Evolutionary conservation across 2,888 invertebrate genomes (phyloP).

Genomic region (Hoplodrina blanda): DNA sequence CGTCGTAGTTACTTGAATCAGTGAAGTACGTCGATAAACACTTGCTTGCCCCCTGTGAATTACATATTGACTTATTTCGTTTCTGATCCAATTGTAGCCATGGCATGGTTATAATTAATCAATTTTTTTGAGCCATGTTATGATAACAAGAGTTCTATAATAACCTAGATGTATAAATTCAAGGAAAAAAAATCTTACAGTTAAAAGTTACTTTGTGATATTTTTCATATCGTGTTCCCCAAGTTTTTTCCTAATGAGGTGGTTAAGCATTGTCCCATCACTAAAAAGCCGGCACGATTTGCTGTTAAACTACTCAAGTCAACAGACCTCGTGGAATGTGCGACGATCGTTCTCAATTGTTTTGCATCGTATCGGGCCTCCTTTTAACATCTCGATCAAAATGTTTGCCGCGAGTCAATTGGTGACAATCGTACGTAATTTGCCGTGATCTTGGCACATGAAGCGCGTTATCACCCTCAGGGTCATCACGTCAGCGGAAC

Average conservation of each 20-base stretch:
- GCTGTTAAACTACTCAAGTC: conserved; percentile 41
- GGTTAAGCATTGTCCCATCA: conserved; percentile 5
- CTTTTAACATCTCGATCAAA: conserved; percentile 51
- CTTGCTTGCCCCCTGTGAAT: conserved; percentile 28
- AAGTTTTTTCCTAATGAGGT: neutral
- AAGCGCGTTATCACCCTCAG: conserved; percentile 66
- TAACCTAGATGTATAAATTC: neutral
- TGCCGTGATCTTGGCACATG: conserved; percentile 71
- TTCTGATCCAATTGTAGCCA: conserved; percentile 7
- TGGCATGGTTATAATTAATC: conserved; percentile 12
- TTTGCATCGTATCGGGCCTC: conserved; percentile 56
- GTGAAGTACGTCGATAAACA: conserved; percentile 12
- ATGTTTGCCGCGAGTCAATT: conserved; percentile 71
- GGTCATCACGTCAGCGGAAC: conserved; percentile 71
- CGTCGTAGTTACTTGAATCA: conserved; percentile 10
- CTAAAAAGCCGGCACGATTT: conserved; percentile 9
- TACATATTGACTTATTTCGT: conserved; percentile 40
- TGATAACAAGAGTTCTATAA: conserved; percentile 12
- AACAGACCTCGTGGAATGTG: conserved; percentile 49
- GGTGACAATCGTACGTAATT: conserved; percentile 72
- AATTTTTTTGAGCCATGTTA: conserved; percentile 1
- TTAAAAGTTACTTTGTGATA: neutral
- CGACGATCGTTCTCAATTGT: conserved; percentile 55
- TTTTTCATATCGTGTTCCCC: neutral
- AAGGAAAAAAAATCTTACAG: neutral